These are phyloP conservation scores for Coelinius sp. DNA, from an alignment of 2,888 invertebrate genomes.

Conservation along the genomic window DNA sequence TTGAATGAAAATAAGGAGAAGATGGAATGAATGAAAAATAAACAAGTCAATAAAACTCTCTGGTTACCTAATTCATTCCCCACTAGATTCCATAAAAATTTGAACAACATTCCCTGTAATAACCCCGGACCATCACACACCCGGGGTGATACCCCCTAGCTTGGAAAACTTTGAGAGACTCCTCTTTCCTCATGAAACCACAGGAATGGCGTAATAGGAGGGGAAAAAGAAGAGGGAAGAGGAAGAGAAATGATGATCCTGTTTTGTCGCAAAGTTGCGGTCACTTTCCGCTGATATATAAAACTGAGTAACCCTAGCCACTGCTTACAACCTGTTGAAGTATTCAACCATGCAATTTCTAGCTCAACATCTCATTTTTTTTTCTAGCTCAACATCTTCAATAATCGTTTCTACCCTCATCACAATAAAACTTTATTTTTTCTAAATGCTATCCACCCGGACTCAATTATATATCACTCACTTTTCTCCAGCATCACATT, in stretches of 20 bases:
- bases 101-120: background rate
- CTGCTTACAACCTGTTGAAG: slow-evolving; percentile 38
- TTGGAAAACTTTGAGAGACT: background rate
- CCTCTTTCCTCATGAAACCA: background rate
- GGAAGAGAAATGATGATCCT: slow-evolving; percentile 32
- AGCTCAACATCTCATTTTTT: background rate
- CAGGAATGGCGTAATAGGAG: background rate
- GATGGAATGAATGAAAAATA: background rate
- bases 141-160: no score
- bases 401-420: background rate
- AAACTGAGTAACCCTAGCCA: slow-evolving; percentile 3
- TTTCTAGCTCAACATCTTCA: background rate
- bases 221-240: background rate
- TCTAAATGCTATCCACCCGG: no score
- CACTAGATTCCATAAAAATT: background rate
- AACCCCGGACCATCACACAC: slow-evolving; percentile 8
- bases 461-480: slow-evolving; percentile 57
- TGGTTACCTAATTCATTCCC: background rate
- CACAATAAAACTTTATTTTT: background rate
- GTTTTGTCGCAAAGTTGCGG: slow-evolving; percentile 40
- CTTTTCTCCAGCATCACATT: slow-evolving; percentile 65
- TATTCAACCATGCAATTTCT: slow-evolving; percentile 8
- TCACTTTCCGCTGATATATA: slow-evolving; percentile 28
- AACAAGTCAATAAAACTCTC: background rate
- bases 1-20: background rate